phyloP scores from a whole-genome alignment of 2,113 vertebrate species.

The Pteruthius melanotis region DNA sequence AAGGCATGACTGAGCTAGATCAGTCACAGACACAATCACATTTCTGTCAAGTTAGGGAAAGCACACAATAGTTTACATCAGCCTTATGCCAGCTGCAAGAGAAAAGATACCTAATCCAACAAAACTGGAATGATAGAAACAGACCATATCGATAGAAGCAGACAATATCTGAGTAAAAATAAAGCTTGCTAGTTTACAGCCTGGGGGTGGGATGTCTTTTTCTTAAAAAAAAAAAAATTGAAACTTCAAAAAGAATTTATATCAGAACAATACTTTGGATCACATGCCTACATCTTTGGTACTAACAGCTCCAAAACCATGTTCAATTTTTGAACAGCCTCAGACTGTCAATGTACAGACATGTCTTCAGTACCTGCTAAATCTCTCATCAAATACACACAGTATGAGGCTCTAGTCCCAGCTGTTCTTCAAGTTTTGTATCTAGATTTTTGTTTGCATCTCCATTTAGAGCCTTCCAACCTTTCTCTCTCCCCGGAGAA shows the following conservation, averaged over 20 bases:
- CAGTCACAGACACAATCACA: background rate
- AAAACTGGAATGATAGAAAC: background rate
- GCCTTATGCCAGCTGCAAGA: background rate
- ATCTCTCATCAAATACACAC: background rate
- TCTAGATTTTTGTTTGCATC: background rate
- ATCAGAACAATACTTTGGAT: background rate
- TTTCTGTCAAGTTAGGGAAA: background rate
- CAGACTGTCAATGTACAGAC: background rate
- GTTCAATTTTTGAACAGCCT: background rate
- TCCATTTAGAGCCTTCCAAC: background rate
- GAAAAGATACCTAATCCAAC: background rate
- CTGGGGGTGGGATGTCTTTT: fast-evolving
- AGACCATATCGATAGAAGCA: background rate
- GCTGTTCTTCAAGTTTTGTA: background rate
- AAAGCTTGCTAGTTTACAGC: background rate
- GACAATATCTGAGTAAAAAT: background rate
- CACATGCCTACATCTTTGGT: background rate
- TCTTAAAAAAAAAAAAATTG: background rate
- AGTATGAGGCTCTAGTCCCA: background rate
- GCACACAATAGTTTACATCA: background rate
- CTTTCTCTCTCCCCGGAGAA: background rate
- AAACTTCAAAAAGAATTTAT: background rate
- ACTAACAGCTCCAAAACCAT: background rate
- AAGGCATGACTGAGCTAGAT: constrained; percentile 22
- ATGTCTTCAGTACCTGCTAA: background rate